Conservation (phyloP, 1,140 invertebrate species). For the Aphis craccivora region DNA sequence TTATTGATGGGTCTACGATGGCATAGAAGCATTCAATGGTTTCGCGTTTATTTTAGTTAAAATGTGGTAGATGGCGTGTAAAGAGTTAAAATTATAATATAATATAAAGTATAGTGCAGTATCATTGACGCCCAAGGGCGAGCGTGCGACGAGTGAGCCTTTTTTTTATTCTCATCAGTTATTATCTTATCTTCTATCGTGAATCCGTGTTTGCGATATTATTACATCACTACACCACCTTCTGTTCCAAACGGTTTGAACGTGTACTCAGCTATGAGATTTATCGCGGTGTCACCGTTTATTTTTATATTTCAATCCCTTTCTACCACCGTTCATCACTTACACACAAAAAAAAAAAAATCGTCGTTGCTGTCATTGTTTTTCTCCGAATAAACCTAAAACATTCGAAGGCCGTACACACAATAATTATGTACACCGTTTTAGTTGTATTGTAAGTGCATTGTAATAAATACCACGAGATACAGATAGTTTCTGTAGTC, state of each 20-base stretch:
- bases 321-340: neutral
- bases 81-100: neutral
- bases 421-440: neutral
- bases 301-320: conserved; percentile 10
- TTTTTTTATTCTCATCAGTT: neutral
- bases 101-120: neutral
- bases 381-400: neutral
- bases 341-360: neutral
- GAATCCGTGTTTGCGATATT: neutral
- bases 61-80: neutral
- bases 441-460: neutral
- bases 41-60: neutral
- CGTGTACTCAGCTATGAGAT: neutral
- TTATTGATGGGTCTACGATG: neutral
- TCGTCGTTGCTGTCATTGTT: neutral
- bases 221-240: neutral
- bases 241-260: neutral
- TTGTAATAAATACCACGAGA: neutral
- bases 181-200: neutral
- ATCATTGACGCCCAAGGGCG: neutral
- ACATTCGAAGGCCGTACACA: neutral
- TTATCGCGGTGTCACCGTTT: neutral
- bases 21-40: neutral
- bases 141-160: neutral
- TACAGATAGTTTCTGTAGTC: neutral